These are phyloP conservation scores for Pachycephala philippinensis DNA, from an alignment of 2,113 vertebrate genomes.

Conservation along the genomic window DNA sequence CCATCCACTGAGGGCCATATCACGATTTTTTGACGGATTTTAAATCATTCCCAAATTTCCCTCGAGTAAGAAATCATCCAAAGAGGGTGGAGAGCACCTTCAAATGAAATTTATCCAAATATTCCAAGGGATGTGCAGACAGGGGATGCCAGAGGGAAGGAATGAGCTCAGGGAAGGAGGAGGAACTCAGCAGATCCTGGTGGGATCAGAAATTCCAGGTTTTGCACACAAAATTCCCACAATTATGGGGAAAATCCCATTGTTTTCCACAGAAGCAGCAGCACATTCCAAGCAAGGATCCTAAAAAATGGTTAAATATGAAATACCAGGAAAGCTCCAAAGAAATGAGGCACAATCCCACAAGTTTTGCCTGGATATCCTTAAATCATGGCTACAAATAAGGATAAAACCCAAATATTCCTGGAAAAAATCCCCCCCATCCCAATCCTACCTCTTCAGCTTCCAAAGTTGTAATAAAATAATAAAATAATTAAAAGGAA, in stretches of 20 bases:
- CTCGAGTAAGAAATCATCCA: not conserved
- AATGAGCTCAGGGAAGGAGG: not conserved
- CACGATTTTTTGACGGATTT: accelerated
- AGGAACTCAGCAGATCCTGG: not conserved
- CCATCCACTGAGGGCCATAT: accelerated
- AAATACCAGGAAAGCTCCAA: not conserved
- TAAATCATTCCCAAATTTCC: not conserved
- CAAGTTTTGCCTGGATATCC: not conserved
- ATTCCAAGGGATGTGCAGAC: not conserved
- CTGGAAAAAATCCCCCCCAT: not conserved
- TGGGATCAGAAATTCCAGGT: not conserved
- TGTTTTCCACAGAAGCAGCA: accelerated
- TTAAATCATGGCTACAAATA: not conserved
- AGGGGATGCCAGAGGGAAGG: not conserved
- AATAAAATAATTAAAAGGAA: not conserved
- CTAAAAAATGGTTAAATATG: accelerated
- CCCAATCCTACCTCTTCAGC: not conserved
- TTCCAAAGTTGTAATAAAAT: not conserved
- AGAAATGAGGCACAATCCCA: not conserved
- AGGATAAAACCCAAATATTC: not conserved
- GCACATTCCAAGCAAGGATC: not conserved
- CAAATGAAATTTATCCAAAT: not conserved
- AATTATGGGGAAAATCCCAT: accelerated
- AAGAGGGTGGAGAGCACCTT: not conserved
- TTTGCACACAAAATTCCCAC: not conserved